These are phyloP conservation scores for Pristionchus japonicus DNA, from an alignment of 2,888 invertebrate species.

Conservation along the genomic window DNA sequence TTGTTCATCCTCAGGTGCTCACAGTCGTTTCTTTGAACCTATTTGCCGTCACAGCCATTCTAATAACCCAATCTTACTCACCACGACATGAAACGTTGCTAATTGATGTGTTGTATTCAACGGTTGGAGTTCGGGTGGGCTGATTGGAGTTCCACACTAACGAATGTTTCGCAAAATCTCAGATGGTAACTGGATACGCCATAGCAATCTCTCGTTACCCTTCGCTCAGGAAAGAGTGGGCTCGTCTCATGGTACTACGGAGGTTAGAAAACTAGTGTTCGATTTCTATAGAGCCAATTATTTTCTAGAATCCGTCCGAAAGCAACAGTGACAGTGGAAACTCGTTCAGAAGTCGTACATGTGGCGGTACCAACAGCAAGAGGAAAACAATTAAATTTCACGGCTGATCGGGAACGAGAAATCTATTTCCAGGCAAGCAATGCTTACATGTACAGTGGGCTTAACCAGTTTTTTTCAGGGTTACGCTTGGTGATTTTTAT, in stretches of 20 bases:
- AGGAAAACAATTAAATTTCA: not conserved
- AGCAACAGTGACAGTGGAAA: not conserved
- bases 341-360: not conserved
- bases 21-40: not conserved
- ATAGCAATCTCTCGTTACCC: not conserved
- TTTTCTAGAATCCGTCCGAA: not conserved
- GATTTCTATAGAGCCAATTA: too few relatives aligned
- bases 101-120: not conserved
- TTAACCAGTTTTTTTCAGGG: not conserved
- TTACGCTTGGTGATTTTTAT: not conserved
- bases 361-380: not conserved
- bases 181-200: not conserved
- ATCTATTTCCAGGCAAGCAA: not conserved
- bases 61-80: not conserved
- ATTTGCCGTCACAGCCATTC: too few relatives aligned
- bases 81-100: not conserved
- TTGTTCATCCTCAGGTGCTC: not conserved
- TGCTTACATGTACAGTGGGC: too few relatives aligned
- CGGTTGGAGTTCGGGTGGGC: not conserved
- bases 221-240: not conserved
- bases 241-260: not conserved
- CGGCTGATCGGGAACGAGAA: not conserved
- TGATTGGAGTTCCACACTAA: not conserved
- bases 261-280: too few relatives aligned
- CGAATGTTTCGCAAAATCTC: too few relatives aligned